phyloP scores from a whole-genome alignment of 2,797 vertebrate species.

The Amphiprion clarkii region DNA sequence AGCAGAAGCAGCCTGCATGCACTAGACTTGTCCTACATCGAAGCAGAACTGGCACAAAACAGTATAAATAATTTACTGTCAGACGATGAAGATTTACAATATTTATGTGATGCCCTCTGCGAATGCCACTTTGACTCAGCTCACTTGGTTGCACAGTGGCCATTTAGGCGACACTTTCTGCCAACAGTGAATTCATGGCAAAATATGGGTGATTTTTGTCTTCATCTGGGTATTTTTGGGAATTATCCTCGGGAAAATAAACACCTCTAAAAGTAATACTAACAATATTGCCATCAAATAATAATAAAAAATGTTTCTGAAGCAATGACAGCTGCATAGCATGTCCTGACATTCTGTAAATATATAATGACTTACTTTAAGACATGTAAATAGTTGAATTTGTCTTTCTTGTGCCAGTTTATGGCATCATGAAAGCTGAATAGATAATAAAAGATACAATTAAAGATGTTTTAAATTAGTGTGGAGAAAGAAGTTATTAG shows the following conservation, averaged over 20 bases:
- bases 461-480: neutral
- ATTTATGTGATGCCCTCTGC: constrained; percentile 64
- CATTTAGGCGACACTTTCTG: constrained; percentile 39
- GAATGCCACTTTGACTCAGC: constrained; percentile 53
- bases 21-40: constrained; percentile 55
- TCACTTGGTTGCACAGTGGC: constrained; percentile 50
- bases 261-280: too few relatives aligned
- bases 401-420: neutral
- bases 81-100: constrained; percentile 58
- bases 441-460: neutral
- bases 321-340: too few relatives aligned
- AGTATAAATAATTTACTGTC: constrained; percentile 74
- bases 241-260: neutral
- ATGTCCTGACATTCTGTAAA: too few relatives aligned
- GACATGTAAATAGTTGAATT: neutral
- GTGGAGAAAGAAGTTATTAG: neutral
- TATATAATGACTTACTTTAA: too few relatives aligned
- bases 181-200: neutral
- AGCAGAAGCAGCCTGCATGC: neutral
- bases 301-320: neutral
- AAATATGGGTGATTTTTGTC: constrained; percentile 3
- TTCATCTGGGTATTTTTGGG: neutral
- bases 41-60: constrained; percentile 36
- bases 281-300: neutral
- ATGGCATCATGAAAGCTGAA: neutral